phyloP scores from a whole-genome alignment of 2,113 vertebrate genomes.

The Oceanites oceanicus region DNA sequence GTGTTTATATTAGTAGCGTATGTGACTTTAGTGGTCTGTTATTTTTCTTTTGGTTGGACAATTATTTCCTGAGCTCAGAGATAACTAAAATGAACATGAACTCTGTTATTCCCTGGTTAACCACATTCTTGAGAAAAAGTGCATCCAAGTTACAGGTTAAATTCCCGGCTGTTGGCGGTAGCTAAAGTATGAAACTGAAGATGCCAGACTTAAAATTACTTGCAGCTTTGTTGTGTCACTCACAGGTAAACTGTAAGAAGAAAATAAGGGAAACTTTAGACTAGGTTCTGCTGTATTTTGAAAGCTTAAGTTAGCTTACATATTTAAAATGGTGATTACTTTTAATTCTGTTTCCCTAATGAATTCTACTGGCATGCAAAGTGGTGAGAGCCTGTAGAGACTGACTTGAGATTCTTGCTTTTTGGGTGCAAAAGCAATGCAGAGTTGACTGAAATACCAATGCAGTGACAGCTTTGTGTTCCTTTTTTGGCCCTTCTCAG shows the following conservation, averaged over 20 bases:
- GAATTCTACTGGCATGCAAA: rapidly evolving
- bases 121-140: neutral
- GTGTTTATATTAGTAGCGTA: rapidly evolving
- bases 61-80: neutral
- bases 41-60: neutral
- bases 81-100: neutral
- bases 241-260: neutral
- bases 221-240: neutral
- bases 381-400: neutral
- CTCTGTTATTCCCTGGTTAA: neutral
- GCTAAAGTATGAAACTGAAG: neutral
- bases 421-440: neutral
- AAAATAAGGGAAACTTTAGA: neutral
- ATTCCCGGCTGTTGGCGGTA: neutral
- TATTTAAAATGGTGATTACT: neutral
- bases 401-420: neutral
- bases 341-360: neutral
- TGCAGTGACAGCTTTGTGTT: neutral
- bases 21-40: neutral
- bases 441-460: neutral
- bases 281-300: neutral
- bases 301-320: neutral
- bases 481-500: neutral
- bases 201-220: neutral
- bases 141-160: too few relatives aligned